Evolutionary conservation across 2,113 vertebrate genomes (phyloP), one percentile per base, ranked within the genome.

Genomic region (Corapipo altera): DNA sequence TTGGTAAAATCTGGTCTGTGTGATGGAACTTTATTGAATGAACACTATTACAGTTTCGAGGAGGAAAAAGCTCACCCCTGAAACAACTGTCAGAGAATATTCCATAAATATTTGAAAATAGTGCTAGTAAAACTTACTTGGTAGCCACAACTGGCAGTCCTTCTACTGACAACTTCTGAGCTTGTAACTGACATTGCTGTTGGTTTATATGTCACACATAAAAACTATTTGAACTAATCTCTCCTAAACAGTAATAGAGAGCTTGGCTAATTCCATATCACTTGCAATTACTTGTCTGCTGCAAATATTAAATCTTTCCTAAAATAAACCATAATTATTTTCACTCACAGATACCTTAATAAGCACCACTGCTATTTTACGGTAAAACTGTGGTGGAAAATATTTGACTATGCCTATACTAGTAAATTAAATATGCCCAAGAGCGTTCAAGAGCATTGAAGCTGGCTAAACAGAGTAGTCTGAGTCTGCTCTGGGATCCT

Each of bases 401-500:
- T 54, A 87, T 19, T 51, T 78, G 43, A 3, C 52, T 71, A 3
- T 41, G 43, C 12, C 37, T 70, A 37, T 33, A 21, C 9, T 27
- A 46, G 17, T 54, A 81, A 91, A 75, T 28, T 33, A 93, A 67
- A 46, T 71, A n/a, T 26, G 4, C 10, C 20, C 26, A 46, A 12
- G 43, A 59, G 23, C 26, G 5, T 67, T 78, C 23, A 78, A 0
- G 5, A 71, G 12, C 28, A 73, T 6, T 65, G 59, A 89, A 84
- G 7, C 21, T 87, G 77, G 27, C 11, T 70, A 33, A 93, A 30
- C 33, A 73, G 58, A 55, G 24, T 33, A 27, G 11, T 6, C 28
- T 66, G 2, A 1, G 1, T 78, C 22, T 85, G 39, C n/a, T 64
- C 21, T n/a, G 9, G 26, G 9, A 37, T 0, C 0, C 1, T 28